Percentiles rank a stretch among this genome's conserved stretches.
Evolutionary conservation across 2,797 vertebrate genomes (phyloP).

Genomic region (Pipistrellus pygmaeus): DNA sequence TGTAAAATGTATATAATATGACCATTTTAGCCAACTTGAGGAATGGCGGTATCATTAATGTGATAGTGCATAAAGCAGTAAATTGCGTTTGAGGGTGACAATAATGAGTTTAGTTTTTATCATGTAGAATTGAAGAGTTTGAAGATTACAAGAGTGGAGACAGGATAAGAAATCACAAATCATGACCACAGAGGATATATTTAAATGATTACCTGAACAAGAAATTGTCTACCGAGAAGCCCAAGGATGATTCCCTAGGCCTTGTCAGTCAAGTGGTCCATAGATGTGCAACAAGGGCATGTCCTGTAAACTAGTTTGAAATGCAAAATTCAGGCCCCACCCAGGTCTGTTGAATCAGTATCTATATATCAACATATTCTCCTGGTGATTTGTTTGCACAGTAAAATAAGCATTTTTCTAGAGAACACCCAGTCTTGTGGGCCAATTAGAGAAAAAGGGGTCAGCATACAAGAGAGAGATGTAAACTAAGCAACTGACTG

Average conservation of each 20-base stretch:
- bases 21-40: background rate
- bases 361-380: background rate
- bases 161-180: background rate
- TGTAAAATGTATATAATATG: background rate
- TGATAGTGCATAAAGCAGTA: background rate
- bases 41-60: background rate
- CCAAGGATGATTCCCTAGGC: background rate
- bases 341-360: background rate
- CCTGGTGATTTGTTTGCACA: background rate
- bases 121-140: background rate
- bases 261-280: background rate
- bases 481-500: background rate
- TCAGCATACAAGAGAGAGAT: background rate
- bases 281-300: background rate
- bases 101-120: constrained; percentile 20
- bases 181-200: background rate
- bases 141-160: background rate
- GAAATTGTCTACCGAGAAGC: background rate
- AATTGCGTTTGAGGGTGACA: background rate
- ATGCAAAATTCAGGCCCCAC: background rate
- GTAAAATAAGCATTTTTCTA: background rate
- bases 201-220: background rate
- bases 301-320: background rate
- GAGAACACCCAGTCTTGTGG: background rate
- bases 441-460: background rate